These are phyloP conservation scores for Esox lucius DNA, from an alignment of 2,797 vertebrate species.

Conservation along the genomic window DNA sequence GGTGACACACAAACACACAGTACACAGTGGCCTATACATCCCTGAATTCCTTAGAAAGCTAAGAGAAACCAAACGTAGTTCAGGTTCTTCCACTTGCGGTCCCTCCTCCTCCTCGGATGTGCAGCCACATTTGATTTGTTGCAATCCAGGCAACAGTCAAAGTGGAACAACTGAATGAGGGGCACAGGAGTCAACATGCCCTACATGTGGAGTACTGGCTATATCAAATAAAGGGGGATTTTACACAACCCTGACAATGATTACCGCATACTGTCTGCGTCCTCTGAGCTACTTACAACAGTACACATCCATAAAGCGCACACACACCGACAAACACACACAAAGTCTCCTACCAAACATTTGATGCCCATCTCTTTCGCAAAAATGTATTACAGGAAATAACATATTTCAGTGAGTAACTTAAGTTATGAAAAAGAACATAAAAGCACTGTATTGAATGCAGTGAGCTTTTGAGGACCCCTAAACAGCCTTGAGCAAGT, in stretches of 20 bases:
- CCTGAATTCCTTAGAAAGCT: neutral
- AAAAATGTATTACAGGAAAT: no score
- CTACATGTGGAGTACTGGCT: constrained; percentile 46
- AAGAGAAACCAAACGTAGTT: constrained; percentile 28
- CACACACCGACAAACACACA: constrained; percentile 1
- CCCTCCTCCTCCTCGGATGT: constrained; percentile 8
- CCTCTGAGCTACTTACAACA: constrained; percentile 13
- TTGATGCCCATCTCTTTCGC: no score
- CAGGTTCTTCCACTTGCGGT: constrained; percentile 33
- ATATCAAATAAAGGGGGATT: constrained; percentile 34
- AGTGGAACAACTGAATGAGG: constrained; percentile 8
- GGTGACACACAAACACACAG: constrained; percentile 8
- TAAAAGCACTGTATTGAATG: no score
- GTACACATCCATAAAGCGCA: neutral
- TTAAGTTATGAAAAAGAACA: neutral
- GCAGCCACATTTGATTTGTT: neutral
- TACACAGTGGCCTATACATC: constrained; percentile 13
- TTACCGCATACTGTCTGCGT: constrained; percentile 30
- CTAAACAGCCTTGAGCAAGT: no score
- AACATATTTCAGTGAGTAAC: no score
- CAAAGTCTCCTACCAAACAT: neutral
- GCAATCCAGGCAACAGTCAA: constrained; percentile 13
- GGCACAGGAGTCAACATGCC: constrained; percentile 19
- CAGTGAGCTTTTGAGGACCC: no score
- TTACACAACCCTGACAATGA: constrained; percentile 33